A percentile compares a stretch with the other conserved stretches of the same genome.
Evolutionary conservation across 2,113 vertebrate species (phyloP).

Genomic region (Sebastes fasciatus): DNA sequence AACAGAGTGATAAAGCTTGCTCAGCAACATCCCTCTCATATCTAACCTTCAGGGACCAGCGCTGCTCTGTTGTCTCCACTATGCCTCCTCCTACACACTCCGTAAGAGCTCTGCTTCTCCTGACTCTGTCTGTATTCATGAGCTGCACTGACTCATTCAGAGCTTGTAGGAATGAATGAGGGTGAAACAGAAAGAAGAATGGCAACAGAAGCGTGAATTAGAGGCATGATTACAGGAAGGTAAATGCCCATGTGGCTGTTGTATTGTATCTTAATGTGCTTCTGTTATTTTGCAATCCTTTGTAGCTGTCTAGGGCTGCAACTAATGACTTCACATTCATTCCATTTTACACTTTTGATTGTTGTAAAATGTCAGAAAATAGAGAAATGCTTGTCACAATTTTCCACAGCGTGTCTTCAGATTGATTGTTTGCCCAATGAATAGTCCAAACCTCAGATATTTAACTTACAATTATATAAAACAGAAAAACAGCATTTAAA

Average conservation of each 20-base stretch:
- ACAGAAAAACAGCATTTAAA: neutral
- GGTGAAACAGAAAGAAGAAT: slow-evolving; percentile 12
- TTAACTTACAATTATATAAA: neutral
- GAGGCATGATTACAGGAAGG: neutral
- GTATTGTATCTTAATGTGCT: neutral
- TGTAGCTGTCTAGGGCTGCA: neutral
- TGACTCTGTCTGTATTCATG: slow-evolving; percentile 27
- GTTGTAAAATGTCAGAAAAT: neutral
- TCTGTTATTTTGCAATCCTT: neutral
- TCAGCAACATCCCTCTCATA: slow-evolving; percentile 75
- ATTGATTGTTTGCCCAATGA: neutral
- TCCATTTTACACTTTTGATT: neutral
- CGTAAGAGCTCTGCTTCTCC: slow-evolving; percentile 23
- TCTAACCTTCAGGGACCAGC: slow-evolving; percentile 72
- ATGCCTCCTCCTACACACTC: slow-evolving; percentile 56
- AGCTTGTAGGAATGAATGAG: slow-evolving; percentile 53
- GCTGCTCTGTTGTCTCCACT: slow-evolving; percentile 65
- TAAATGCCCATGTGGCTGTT: neutral
- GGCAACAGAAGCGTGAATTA: slow-evolving; percentile 8
- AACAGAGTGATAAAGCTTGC: slow-evolving; percentile 71
- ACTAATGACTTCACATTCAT: neutral
- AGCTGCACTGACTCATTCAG: slow-evolving; percentile 60
- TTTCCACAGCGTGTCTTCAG: neutral
- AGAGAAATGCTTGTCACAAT: neutral
- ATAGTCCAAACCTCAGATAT: neutral